A percentile compares a stretch with the other conserved stretches of the same genome.
Evolutionary conservation across 2,797 vertebrate species (phyloP).

Genomic region (Chelonia mydas): DNA sequence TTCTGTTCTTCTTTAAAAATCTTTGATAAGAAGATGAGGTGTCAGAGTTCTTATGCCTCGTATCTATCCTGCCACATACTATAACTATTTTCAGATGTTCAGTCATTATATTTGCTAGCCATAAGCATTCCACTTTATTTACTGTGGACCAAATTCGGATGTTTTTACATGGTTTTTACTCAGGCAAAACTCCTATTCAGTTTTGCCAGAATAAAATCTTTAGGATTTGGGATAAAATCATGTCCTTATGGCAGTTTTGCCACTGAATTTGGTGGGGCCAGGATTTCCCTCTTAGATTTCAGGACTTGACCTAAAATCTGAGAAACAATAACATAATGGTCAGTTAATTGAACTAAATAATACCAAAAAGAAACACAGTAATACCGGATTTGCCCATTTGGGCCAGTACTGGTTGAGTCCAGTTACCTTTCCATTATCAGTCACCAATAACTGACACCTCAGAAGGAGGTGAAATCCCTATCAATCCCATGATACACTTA

Average conservation of each 20-base stretch:
- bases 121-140: neutral
- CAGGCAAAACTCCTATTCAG: neutral
- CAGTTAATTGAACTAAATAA: neutral
- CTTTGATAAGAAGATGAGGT: neutral
- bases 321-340: neutral
- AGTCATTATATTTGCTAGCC: neutral
- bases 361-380: neutral
- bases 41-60: neutral
- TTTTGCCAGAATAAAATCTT: neutral
- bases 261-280: neutral
- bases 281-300: accelerated
- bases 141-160: neutral
- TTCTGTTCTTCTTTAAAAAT: neutral
- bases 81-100: neutral
- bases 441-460: neutral
- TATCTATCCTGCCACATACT: neutral
- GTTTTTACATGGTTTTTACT: neutral
- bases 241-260: neutral
- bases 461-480: neutral
- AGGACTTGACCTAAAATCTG: neutral
- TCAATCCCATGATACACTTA: neutral
- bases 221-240: neutral
- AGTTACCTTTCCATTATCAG: neutral
- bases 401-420: neutral
- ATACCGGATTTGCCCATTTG: neutral